A percentile compares a stretch with the other conserved stretches of the same genome.
Conservation (phyloP, 2,113 vertebrate species). For the Petrocephalus microphthalmus region DNA sequence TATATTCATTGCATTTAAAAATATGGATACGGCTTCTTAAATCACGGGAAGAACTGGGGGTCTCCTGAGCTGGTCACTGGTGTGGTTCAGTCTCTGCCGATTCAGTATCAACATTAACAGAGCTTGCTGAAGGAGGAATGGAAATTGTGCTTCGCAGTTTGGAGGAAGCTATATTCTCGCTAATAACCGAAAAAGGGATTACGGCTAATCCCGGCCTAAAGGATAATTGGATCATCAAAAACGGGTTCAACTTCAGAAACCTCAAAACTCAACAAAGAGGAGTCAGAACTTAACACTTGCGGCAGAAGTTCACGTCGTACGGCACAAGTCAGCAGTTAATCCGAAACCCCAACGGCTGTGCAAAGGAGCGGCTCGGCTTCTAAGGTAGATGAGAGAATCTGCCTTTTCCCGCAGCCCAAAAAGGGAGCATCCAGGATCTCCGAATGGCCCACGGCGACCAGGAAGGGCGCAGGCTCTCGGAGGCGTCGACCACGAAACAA, state of each 20-base stretch:
- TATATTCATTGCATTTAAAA: constrained; percentile 23
- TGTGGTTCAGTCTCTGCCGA: constrained; percentile 3
- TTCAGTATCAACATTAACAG: constrained; percentile 21
- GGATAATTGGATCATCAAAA: constrained; percentile 58
- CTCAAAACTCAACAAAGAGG: constrained; percentile 37
- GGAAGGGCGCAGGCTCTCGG: constrained; percentile 47
- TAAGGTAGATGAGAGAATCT: not conserved
- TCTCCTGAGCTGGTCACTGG: constrained; percentile 1
- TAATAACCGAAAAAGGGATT: constrained; percentile 55
- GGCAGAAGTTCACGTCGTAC: constrained; percentile 23
- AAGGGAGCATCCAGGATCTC: not conserved
- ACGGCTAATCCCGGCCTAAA: constrained; percentile 50
- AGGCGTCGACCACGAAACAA: constrained; percentile 55
- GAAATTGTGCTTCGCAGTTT: constrained; percentile 31
- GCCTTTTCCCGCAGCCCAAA: not conserved
- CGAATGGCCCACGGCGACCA: not conserved
- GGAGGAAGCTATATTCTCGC: constrained; percentile 36
- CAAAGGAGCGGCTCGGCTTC: not conserved
- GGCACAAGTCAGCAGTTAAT: constrained; percentile 15
- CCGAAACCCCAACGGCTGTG: not conserved
- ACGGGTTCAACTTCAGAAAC: constrained; percentile 35
- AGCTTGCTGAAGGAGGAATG: constrained; percentile 19
- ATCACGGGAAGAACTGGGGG: not conserved
- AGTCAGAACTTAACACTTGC: constrained; percentile 36
- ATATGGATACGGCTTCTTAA: not conserved